Evolutionary conservation across 2,888 invertebrate genomes (phyloP).

Genomic region (Trimorus sp.): DNA sequence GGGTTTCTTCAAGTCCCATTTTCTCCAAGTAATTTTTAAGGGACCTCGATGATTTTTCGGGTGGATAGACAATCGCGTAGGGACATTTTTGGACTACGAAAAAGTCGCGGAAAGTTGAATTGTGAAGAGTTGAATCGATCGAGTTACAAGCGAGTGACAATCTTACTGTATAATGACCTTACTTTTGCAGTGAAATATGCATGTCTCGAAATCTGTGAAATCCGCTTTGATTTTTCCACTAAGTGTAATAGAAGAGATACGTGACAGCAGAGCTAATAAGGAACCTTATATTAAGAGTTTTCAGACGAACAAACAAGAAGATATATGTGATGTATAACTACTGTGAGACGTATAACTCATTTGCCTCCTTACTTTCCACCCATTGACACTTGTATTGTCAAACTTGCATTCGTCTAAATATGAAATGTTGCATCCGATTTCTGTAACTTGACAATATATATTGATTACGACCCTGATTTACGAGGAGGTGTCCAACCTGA

Average conservation of each 20-base stretch:
- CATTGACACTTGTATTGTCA: slow-evolving; percentile 1
- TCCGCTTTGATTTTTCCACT: slow-evolving; percentile 34
- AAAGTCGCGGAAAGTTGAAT: neutral
- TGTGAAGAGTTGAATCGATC: slow-evolving; percentile 41
- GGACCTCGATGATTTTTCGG: too few species aligned
- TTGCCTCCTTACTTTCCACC: slow-evolving; percentile 21
- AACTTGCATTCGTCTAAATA: slow-evolving; percentile 22
- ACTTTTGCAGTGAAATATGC: slow-evolving; percentile 30
- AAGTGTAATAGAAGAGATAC: slow-evolving; percentile 21
- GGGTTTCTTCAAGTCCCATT: too few species aligned
- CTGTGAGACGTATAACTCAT: slow-evolving; percentile 13
- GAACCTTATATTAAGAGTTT: slow-evolving; percentile 17
- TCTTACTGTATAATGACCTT: slow-evolving; percentile 43
- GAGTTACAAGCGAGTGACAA: slow-evolving; percentile 58
- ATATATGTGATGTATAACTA: slow-evolving; percentile 1
- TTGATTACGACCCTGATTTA: slow-evolving; percentile 22
- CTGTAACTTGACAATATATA: slow-evolving; percentile 36
- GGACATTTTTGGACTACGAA: too few species aligned
- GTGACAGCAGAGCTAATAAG: neutral
- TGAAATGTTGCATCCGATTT: slow-evolving; percentile 28
- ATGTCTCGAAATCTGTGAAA: slow-evolving; percentile 24
- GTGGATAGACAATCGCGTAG: too few species aligned
- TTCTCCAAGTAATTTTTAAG: too few species aligned
- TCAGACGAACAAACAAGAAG: slow-evolving; percentile 3
- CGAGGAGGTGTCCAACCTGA: slow-evolving; percentile 6